Conservation (phyloP, 2,888 invertebrate genomes). For the Leuctra nigra region DNA sequence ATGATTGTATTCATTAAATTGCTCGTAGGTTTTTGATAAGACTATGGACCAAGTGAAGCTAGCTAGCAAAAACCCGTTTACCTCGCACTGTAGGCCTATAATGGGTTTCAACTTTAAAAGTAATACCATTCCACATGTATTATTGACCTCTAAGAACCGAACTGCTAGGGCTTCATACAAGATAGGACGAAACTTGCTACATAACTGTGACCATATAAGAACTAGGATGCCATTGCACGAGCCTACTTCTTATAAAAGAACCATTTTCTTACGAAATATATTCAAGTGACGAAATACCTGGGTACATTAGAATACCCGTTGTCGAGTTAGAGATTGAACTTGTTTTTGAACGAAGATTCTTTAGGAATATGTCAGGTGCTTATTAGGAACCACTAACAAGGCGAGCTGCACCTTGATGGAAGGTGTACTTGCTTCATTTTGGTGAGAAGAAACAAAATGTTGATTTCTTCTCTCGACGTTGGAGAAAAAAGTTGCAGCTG, state of each 20-base stretch:
- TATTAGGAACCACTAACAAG: no score
- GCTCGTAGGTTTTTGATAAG: conserved; percentile 4
- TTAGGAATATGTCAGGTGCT: no score
- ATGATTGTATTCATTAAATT: conserved; percentile 8
- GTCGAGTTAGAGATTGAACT: no score
- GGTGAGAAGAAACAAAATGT: no score
- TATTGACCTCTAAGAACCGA: conserved; percentile 16
- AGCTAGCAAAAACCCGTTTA: conserved; percentile 17
- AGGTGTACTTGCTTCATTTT: no score
- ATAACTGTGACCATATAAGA: conserved; percentile 7
- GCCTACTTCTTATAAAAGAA: not conserved
- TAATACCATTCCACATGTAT: conserved; percentile 17
- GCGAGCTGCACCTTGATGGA: no score
- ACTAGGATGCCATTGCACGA: conserved; percentile 3
- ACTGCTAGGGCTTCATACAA: no score
- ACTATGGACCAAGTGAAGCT: no score
- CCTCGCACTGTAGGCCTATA: conserved; percentile 15
- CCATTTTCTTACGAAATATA: conserved; percentile 1
- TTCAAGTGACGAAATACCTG: conserved; percentile 2
- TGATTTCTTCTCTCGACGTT: no score
- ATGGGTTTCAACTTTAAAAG: not conserved
- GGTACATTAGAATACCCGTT: no score
- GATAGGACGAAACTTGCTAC: conserved; percentile 13
- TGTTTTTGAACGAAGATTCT: no score
- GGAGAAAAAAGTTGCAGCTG: no score